Conservation (phyloP, 1,140 invertebrate species). For the Ctenoplectra terminalis region DNA sequence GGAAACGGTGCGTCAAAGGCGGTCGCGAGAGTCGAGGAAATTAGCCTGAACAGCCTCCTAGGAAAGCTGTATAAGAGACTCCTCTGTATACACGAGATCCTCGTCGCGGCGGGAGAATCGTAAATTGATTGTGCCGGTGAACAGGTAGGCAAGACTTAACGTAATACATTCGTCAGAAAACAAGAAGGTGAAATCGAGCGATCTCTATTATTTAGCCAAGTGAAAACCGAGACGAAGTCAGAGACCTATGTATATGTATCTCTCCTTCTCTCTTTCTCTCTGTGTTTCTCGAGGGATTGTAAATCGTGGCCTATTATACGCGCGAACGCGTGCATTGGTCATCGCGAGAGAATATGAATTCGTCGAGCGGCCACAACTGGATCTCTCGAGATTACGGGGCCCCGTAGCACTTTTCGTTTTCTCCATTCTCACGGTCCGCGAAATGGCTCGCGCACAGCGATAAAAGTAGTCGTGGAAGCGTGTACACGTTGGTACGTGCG, state of each 20-base stretch:
- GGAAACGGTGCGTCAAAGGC: conserved; percentile 20
- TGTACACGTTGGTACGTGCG: neutral
- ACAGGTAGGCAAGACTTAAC: conserved; percentile 36
- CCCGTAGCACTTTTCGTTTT: conserved; percentile 20
- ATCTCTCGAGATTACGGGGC: neutral
- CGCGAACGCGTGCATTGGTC: conserved; percentile 38
- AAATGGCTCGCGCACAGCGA: neutral
- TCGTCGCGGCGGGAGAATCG: conserved; percentile 6
- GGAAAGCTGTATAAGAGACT: conserved; percentile 7
- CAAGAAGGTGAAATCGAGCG: conserved; percentile 46
- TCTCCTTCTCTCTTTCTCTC: neutral
- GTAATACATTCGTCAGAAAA: conserved; percentile 43
- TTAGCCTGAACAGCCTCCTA: conserved; percentile 14
- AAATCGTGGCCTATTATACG: conserved; percentile 49
- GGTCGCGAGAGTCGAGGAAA: conserved; percentile 23
- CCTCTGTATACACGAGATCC: neutral
- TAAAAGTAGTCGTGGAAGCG: neutral
- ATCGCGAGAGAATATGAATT: conserved; percentile 16
- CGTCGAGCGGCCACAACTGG: neutral
- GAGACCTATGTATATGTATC: neutral
- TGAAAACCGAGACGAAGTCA: conserved; percentile 41
- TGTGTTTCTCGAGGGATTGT: conserved; percentile 14
- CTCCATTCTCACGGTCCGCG: conserved; percentile 42
- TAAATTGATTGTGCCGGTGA: conserved; percentile 35
- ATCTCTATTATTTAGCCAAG: conserved; percentile 49